Percentiles rank a stretch among this genome's conserved stretches.
Evolutionary conservation across 1,140 invertebrate species (phyloP).

Genomic region (Caenorhabditis briggsae): DNA sequence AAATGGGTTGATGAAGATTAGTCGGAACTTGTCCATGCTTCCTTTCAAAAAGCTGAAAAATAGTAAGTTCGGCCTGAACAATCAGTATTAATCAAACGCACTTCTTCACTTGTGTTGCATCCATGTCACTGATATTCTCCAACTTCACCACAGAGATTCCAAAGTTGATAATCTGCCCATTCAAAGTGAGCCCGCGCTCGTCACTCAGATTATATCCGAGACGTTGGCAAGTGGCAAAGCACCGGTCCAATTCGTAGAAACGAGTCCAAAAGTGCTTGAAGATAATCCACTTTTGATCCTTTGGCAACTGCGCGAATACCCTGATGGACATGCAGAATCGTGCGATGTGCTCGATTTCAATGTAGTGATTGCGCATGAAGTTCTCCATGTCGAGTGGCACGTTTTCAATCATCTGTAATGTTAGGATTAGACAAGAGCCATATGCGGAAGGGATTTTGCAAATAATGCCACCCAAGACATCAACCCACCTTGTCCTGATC

Average conservation of each 20-base stretch:
- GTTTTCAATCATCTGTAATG: slow-evolving; percentile 45
- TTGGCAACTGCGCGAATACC: slow-evolving; percentile 50
- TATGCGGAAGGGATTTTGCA: neutral
- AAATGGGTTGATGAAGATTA: slow-evolving; percentile 55
- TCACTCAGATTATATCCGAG: slow-evolving; percentile 62
- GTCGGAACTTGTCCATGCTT: slow-evolving; percentile 29
- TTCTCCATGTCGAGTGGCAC: slow-evolving; percentile 40
- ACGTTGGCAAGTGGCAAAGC: slow-evolving; percentile 46
- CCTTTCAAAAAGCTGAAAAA: slow-evolving; percentile 58
- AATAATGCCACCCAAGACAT: neutral
- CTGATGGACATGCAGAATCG: slow-evolving; percentile 57
- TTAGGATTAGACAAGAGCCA: neutral
- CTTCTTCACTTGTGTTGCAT: slow-evolving; percentile 52
- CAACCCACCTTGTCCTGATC: slow-evolving; percentile 15
- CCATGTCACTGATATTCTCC: slow-evolving; percentile 42
- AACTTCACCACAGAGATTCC: slow-evolving; percentile 24
- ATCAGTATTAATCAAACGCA: neutral
- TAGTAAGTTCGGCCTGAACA: neutral
- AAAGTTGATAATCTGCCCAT: slow-evolving; percentile 59
- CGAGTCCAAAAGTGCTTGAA: slow-evolving; percentile 63
- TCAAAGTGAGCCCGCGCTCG: slow-evolving; percentile 47
- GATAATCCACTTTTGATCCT: slow-evolving; percentile 62
- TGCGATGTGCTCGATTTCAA: slow-evolving; percentile 58
- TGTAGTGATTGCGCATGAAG: slow-evolving; percentile 49
- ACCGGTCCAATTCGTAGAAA: slow-evolving; percentile 62